These are phyloP conservation scores for Malacoctenus gilli DNA, from an alignment of 2,797 vertebrate species.

Conservation along the genomic window DNA sequence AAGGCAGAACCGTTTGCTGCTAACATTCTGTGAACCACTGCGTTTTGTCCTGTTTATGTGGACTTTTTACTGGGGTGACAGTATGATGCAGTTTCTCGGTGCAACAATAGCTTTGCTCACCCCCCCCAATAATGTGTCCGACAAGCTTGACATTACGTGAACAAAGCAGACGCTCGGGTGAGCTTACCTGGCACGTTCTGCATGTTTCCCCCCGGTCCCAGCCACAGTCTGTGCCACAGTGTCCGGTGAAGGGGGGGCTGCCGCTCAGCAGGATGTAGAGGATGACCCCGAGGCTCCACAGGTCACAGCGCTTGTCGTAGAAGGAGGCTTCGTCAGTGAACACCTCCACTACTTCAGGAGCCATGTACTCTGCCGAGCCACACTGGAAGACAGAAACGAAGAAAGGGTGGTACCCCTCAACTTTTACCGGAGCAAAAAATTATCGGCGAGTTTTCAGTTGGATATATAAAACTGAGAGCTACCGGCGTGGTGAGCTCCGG, in stretches of 20 bases:
- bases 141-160: too few species aligned
- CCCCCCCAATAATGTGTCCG: too few species aligned
- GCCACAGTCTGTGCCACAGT: conserved; percentile 93
- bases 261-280: conserved; percentile 98
- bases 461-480: too few species aligned
- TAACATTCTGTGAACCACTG: too few species aligned
- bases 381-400: conserved; percentile 80
- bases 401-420: conserved; percentile 35
- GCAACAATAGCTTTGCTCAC: too few species aligned
- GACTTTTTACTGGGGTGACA: too few species aligned
- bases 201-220: conserved; percentile 97
- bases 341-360: conserved; percentile 96
- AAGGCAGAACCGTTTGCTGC: too few species aligned
- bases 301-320: conserved; percentile 97
- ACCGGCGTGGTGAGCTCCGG: too few species aligned
- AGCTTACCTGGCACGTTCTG: conserved; percentile 90
- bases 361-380: conserved; percentile 98
- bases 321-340: conserved; percentile 98
- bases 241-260: conserved; percentile 95
- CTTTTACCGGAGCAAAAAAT: conserved; percentile 94
- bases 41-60: too few species aligned
- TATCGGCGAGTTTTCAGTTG: too few species aligned
- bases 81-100: too few species aligned
- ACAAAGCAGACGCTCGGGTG: too few species aligned
- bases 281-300: conserved; percentile 98